Evolutionary conservation across 2,888 invertebrate genomes (phyloP), one percentile per base, ranked within the genome.

Genomic region (Cephus sareptanus): DNA sequence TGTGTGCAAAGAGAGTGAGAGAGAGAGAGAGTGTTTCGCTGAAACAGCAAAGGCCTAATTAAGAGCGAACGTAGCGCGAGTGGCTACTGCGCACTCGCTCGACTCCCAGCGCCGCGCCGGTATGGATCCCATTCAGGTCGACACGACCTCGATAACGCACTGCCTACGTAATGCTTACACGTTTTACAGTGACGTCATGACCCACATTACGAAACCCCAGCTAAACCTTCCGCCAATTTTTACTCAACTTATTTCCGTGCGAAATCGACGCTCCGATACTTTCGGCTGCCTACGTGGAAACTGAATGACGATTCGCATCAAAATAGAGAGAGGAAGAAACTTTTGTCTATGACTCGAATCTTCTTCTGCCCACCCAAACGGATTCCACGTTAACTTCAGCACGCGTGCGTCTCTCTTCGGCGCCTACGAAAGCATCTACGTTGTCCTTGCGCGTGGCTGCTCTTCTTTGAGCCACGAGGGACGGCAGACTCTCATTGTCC

Each of bases 91-190:
- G 70, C 70, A 70, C 1, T 69, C 30, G 70, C 70, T 33, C 12
- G 23, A 13, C 31, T 3, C 30, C 30, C 12, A 30, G 30, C 70
- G 15, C 70, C 70, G 15, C 70, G 37, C 13, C 37, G 37, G 4
- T 70, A 70, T 70, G 70, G 70, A 70, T 70, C 70, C 70, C 70
- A 70, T 70, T 70, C 70, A 70, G 70, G 70, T 70, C 70, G 70
- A 70, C 70, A 33, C 70, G 30, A 33, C 70, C 70, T 30, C 70
- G 30, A 33, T 33, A 30, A 70, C 70, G 30, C 70, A 13, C 70
- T n/a, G 30, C 31, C 70, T 70, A 70, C 70, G 70, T 70, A 70
- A 70, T 30, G 70, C 13, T 70, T 70, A 33, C 70, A 70, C 70
- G 70, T 33, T 70, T 70, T 70, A 11, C 70, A 30, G 70, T 70